Conservation (phyloP, 2,113 vertebrate genomes). For the Misgurnus anguillicaudatus region DNA sequence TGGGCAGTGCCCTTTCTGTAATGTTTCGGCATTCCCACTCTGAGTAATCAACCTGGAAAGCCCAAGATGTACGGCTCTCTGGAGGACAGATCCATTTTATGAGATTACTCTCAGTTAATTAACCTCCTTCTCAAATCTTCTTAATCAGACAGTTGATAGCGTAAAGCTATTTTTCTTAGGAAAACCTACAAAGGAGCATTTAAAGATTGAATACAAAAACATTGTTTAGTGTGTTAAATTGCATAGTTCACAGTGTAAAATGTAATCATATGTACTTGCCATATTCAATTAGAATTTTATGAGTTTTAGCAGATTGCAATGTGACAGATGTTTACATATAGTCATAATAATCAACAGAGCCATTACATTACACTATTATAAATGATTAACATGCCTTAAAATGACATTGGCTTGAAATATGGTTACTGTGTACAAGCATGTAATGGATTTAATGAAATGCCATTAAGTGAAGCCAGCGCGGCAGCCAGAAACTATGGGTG, state of each 20-base stretch:
- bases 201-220: neutral
- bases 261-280: neutral
- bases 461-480: conserved; percentile 41
- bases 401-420: conserved; percentile 48
- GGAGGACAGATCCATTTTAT: conserved; percentile 49
- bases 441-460: conserved; percentile 52
- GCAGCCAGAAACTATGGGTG: conserved; percentile 26
- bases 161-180: neutral
- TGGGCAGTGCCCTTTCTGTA: conserved; percentile 16
- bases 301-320: neutral
- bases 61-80: conserved; percentile 40
- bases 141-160: conserved; percentile 1
- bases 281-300: conserved; percentile 7
- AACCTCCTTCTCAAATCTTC: conserved; percentile 33
- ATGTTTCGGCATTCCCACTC: conserved; percentile 28
- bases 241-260: neutral
- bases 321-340: conserved; percentile 38
- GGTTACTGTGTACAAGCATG: conserved; percentile 23
- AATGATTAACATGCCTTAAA: conserved; percentile 43
- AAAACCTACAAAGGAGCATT: neutral
- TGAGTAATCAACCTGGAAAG: conserved; percentile 49
- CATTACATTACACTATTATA: conserved; percentile 43
- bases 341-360: conserved; percentile 40
- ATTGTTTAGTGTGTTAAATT: neutral
- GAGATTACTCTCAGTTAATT: conserved; percentile 50